A percentile compares a stretch with the other conserved stretches of the same genome.
Evolutionary conservation across 2,113 vertebrate genomes (phyloP).

Genomic region (Hippolais icterina): DNA sequence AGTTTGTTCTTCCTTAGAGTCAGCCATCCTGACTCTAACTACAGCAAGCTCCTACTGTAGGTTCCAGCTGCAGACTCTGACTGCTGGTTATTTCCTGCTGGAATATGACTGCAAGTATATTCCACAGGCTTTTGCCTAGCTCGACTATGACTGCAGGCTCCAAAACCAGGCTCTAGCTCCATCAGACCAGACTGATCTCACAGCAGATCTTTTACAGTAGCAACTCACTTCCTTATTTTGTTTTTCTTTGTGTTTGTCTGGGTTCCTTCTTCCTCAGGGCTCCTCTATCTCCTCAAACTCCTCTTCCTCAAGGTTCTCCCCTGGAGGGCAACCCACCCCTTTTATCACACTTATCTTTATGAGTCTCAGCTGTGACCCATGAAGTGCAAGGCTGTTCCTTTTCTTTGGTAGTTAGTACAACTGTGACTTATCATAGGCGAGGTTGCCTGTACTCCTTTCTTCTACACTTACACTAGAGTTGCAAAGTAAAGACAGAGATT

Average conservation of each 20-base stretch:
- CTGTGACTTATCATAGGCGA: background rate
- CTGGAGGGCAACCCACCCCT: background rate
- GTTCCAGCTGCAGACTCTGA: background rate
- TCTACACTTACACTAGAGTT: background rate
- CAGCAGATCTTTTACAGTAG: background rate
- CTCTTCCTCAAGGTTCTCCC: background rate
- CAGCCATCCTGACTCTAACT: background rate
- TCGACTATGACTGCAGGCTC: background rate
- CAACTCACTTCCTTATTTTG: background rate
- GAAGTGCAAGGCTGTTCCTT: background rate
- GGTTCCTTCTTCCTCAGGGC: background rate
- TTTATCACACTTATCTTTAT: background rate
- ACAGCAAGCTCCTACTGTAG: background rate
- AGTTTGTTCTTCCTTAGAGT: background rate
- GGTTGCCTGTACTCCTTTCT: background rate
- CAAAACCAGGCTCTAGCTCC: background rate
- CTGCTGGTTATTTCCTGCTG: background rate
- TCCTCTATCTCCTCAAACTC: background rate
- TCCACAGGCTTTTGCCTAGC: background rate
- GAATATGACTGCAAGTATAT: background rate
- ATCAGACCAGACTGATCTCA: background rate
- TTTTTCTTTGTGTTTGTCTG: background rate
- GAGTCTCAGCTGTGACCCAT: background rate
- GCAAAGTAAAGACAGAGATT: conserved; percentile 14
- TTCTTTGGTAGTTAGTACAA: background rate